Evolutionary conservation across 2,888 invertebrate genomes (phyloP).

Genomic region (Marasmarcha lunaedactyla): DNA sequence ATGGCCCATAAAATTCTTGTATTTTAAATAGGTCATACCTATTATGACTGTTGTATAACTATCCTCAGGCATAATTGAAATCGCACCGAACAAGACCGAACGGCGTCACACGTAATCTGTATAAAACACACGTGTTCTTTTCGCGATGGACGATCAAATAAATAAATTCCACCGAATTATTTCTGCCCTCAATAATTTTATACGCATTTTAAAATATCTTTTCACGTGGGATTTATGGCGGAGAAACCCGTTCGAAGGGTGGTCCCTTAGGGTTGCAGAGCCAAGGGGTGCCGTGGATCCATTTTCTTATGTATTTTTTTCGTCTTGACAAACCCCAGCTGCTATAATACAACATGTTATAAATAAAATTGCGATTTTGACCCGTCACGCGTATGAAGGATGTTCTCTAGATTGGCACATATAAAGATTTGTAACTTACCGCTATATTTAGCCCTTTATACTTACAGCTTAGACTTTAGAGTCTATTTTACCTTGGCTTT

Average conservation of each 20-base stretch:
- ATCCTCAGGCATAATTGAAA: conserved; percentile 1
- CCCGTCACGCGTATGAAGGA: conserved; percentile 61
- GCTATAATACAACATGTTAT: conserved; percentile 60
- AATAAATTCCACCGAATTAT: conserved; percentile 46
- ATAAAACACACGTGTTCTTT: conserved; percentile 13
- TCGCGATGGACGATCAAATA: conserved; percentile 20
- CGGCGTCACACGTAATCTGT: not conserved
- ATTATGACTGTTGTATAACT: too few relatives aligned
- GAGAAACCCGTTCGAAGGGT: conserved; percentile 64
- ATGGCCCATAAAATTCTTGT: too few relatives aligned
- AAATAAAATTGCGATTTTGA: conserved; percentile 69
- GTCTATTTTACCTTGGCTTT: not conserved
- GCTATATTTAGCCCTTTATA: not conserved
- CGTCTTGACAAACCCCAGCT: conserved; percentile 66
- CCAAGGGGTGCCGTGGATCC: conserved; percentile 40
- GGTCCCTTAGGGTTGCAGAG: conserved; percentile 35
- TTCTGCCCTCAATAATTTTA: conserved; percentile 67
- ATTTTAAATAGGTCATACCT: too few relatives aligned
- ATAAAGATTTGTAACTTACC: not conserved
- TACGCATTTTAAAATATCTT: conserved; percentile 68
- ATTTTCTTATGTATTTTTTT: conserved; percentile 57
- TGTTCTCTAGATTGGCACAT: conserved; percentile 37
- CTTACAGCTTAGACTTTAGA: not conserved
- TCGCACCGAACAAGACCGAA: conserved; percentile 1
- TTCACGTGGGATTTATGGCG: conserved; percentile 66